These are phyloP conservation scores for Zeus faber DNA, from an alignment of 2,113 vertebrate genomes.

Conservation along the genomic window DNA sequence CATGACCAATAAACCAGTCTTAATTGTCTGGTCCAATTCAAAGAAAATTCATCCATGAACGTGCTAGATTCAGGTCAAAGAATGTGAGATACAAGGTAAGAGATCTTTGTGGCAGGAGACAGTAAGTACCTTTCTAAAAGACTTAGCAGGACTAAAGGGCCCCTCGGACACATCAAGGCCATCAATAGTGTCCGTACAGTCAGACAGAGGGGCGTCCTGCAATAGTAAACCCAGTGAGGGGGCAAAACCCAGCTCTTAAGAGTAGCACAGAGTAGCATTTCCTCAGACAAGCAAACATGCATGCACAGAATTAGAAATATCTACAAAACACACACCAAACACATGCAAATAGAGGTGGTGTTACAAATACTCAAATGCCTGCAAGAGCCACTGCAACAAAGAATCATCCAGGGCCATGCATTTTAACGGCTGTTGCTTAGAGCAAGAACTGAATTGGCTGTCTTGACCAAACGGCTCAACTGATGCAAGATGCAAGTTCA, in stretches of 20 bases:
- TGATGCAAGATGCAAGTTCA: no score
- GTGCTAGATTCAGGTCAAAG: conserved; percentile 18
- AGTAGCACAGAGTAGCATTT: conserved; percentile 40
- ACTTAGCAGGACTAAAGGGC: conserved; percentile 94
- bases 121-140: conserved; percentile 97
- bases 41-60: not conserved
- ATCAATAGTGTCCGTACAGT: conserved; percentile 99
- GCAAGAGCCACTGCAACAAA: conserved; percentile 32
- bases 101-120: conserved; percentile 59
- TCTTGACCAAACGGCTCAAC: no score
- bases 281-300: conserved; percentile 25
- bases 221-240: conserved; percentile 92
- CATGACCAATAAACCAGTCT: no score
- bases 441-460: no score
- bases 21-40: no score
- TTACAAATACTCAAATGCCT: no score
- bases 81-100: conserved; percentile 31
- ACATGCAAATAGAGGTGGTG: conserved; percentile 20
- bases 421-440: no score
- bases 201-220: conserved; percentile 98
- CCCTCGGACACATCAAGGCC: conserved; percentile 95
- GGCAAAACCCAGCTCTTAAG: conserved; percentile 74
- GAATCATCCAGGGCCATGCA: conserved; percentile 71
- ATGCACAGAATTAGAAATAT: conserved; percentile 10
- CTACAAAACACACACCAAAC: conserved; percentile 13